Conservation (phyloP, 1,140 invertebrate genomes). For the Ctenoplectra terminalis region DNA sequence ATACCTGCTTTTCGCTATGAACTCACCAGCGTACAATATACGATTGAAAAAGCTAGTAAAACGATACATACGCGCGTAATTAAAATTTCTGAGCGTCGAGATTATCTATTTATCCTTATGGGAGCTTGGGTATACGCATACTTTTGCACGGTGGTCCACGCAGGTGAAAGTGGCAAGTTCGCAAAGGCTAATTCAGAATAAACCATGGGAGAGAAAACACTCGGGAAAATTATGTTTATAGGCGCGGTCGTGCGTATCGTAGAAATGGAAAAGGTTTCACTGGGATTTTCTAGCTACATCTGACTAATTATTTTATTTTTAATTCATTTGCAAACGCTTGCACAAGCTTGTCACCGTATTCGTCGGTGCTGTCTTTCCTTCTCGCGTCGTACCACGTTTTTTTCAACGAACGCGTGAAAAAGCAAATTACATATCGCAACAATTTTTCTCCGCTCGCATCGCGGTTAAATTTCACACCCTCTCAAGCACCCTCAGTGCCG, state of each 20-base stretch:
- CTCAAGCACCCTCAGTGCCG: not conserved
- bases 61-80: too few species aligned
- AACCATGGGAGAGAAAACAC: not conserved
- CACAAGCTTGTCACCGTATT: too few species aligned
- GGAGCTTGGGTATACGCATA: too few species aligned
- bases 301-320: not conserved
- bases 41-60: too few species aligned
- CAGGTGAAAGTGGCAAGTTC: too few species aligned
- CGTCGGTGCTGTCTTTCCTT: too few species aligned
- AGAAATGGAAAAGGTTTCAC: not conserved
- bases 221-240: not conserved
- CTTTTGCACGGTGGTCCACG: too few species aligned
- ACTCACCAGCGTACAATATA: too few species aligned
- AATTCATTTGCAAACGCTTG: too few species aligned
- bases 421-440: not conserved
- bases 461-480: constrained; percentile 5
- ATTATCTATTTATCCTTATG: too few species aligned
- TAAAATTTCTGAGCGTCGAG: too few species aligned
- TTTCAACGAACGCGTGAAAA: not conserved
- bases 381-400: not conserved
- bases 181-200: not conserved
- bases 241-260: too few species aligned
- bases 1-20: not conserved
- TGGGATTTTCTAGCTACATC: not conserved
- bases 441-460: not conserved